phyloP scores from a whole-genome alignment of 2,113 vertebrate genomes.

The Orycteropus afer region DNA sequence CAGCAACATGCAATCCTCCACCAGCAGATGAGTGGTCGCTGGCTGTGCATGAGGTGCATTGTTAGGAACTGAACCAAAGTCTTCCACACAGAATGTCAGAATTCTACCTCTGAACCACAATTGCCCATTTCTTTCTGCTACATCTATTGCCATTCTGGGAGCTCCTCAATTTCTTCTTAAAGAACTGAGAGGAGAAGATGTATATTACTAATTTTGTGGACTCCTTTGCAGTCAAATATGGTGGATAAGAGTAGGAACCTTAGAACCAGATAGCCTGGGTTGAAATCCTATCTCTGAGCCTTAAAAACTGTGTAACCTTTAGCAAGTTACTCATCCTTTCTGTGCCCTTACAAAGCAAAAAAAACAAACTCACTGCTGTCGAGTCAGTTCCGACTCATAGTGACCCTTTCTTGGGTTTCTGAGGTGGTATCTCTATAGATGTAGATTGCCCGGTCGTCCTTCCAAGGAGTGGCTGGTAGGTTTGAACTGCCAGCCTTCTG shows the following conservation, averaged over 20 bases:
- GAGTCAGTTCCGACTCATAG: too few species aligned
- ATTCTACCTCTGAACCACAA: neutral
- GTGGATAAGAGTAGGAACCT: neutral
- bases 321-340: neutral
- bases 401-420: too few species aligned
- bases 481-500: too few species aligned
- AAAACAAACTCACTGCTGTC: too few species aligned
- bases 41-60: neutral
- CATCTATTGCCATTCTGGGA: neutral
- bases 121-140: neutral
- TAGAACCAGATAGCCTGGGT: fast-evolving
- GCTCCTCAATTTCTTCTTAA: neutral
- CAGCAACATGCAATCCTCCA: neutral
- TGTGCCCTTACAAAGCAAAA: neutral
- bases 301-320: neutral
- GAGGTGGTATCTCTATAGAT: too few species aligned
- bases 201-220: neutral
- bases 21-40: neutral
- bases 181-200: neutral
- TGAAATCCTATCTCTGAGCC: conserved; percentile 40
- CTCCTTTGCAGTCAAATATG: neutral
- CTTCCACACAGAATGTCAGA: neutral
- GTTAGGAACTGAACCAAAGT: neutral
- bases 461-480: too few species aligned
- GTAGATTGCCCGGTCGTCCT: neutral